Evolutionary conservation across 2,113 vertebrate genomes (phyloP).

Genomic region (Corynorhinus townsendii): DNA sequence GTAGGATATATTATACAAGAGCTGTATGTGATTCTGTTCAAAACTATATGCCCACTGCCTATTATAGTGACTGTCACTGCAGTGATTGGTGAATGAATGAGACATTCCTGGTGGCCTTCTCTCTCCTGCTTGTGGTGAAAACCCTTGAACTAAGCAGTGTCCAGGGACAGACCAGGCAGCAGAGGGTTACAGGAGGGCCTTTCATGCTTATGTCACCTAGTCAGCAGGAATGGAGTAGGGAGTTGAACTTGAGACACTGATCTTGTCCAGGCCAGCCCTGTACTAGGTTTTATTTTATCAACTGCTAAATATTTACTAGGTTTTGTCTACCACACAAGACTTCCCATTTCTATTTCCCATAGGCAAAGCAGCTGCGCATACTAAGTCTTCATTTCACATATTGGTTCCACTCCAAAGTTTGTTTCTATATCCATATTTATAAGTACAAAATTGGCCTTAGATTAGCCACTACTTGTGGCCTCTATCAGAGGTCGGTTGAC

Average conservation of each 20-base stretch:
- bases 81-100: not conserved
- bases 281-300: not conserved
- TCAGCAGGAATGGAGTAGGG: not conserved
- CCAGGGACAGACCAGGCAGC: not conserved
- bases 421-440: not conserved
- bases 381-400: not conserved
- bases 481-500: not conserved
- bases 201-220: not conserved
- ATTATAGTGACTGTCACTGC: not conserved
- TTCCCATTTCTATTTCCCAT: not conserved
- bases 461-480: not conserved
- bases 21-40: not conserved
- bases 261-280: not conserved
- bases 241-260: not conserved
- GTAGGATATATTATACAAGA: constrained; percentile 42
- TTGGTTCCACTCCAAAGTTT: not conserved
- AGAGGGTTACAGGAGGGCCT: not conserved
- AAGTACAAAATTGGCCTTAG: not conserved
- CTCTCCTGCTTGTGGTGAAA: not conserved
- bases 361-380: not conserved
- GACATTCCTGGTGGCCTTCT: not conserved
- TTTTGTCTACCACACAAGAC: not conserved
- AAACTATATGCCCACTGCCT: not conserved
- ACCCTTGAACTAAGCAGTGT: not conserved
- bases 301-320: not conserved